Evolutionary conservation across 2,113 vertebrate genomes (phyloP).

Genomic region (Todiramphus chloris): DNA sequence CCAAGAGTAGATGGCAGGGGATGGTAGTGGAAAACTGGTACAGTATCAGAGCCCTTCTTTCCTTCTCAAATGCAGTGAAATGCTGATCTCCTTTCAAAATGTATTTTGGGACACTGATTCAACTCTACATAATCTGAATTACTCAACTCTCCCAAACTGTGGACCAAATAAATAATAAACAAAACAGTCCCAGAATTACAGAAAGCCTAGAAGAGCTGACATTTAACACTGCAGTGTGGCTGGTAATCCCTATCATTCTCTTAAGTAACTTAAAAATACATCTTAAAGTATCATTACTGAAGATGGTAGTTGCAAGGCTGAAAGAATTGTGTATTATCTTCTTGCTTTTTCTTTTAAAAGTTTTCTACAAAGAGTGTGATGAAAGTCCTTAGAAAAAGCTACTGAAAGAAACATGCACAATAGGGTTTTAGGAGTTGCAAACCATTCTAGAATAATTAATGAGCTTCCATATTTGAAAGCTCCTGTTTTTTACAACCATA

Average conservation of each 20-base stretch:
- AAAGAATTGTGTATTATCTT: neutral
- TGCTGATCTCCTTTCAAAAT: neutral
- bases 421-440: neutral
- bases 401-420: neutral
- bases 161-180: neutral
- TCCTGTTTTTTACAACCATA: neutral
- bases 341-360: neutral
- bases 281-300: neutral
- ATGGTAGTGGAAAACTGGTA: neutral
- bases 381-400: neutral
- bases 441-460: neutral
- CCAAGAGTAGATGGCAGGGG: neutral
- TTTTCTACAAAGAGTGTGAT: neutral
- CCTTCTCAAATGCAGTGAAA: neutral
- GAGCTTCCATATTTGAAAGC: neutral
- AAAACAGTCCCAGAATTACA: neutral
- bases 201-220: neutral
- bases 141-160: neutral
- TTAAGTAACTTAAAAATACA: neutral
- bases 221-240: neutral
- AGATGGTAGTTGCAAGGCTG: neutral
- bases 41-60: neutral
- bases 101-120: neutral
- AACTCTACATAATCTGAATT: neutral
- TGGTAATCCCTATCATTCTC: neutral